Conservation (phyloP, 2,113 vertebrate species). For the Gymnobelideus leadbeateri region DNA sequence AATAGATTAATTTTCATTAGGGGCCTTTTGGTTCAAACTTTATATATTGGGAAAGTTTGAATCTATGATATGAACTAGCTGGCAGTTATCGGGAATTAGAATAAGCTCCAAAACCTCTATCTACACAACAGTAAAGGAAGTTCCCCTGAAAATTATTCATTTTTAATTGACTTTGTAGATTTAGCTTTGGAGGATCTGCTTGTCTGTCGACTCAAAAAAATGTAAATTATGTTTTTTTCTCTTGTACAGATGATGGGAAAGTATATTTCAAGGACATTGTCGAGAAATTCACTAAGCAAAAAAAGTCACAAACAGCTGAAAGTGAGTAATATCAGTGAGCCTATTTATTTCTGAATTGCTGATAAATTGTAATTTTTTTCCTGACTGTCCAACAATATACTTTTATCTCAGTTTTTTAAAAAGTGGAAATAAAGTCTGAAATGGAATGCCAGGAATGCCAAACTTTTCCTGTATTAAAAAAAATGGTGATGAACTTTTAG, state of each 20-base stretch:
- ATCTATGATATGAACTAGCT: not conserved
- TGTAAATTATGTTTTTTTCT: not conserved
- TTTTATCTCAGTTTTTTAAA: not conserved
- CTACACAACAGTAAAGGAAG: not conserved
- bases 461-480: not conserved
- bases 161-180: not conserved
- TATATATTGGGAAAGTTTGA: not conserved
- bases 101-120: not conserved
- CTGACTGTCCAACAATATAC: not conserved
- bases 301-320: not conserved
- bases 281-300: not conserved
- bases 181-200: not conserved
- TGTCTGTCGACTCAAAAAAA: not conserved
- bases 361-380: not conserved
- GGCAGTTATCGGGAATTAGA: not conserved
- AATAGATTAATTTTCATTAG: not conserved
- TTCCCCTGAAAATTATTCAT: not conserved
- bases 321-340: not conserved
- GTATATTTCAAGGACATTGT: not conserved
- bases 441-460: not conserved
- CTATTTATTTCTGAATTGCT: not conserved
- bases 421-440: not conserved
- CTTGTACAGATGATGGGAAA: not conserved
- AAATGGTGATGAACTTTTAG: not conserved
- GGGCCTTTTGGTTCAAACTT: not conserved